A percentile compares a stretch with the other conserved stretches of the same genome.
These are phyloP conservation scores for Dryadula phaetusa DNA, from an alignment of 2,888 invertebrate species.

Conservation along the genomic window DNA sequence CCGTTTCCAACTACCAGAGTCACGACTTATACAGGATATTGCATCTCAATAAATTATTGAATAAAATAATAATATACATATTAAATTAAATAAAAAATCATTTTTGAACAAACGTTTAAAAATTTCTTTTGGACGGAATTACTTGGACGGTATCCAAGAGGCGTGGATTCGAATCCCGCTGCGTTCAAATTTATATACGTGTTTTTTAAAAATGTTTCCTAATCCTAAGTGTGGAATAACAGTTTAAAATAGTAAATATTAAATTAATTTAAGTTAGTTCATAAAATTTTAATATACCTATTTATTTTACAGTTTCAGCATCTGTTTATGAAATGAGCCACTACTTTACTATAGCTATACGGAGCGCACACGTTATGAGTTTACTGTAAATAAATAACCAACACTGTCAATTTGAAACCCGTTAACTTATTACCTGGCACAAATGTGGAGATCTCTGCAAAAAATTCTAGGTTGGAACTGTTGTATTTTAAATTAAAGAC, in stretches of 20 bases:
- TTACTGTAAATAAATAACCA: constrained; percentile 15
- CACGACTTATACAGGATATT: constrained; percentile 9
- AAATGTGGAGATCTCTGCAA: constrained; percentile 31
- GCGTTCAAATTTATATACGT: no score
- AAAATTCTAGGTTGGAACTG: constrained; percentile 25
- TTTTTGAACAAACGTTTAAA: no score
- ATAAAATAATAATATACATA: background rate
- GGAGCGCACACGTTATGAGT: background rate
- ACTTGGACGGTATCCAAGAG: no score
- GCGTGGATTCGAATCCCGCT: no score
- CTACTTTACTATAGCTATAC: background rate
- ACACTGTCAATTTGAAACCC: constrained; percentile 3
- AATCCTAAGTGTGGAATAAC: no score
- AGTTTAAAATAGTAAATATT: no score
- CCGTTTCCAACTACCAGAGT: background rate
- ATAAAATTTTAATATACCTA: background rate
- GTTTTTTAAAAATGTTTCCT: no score
- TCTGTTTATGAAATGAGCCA: background rate
- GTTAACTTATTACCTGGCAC: constrained; percentile 32
- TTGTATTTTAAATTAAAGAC: constrained; percentile 13
- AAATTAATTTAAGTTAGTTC: no score
- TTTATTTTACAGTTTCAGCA: background rate
- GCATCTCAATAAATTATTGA: background rate
- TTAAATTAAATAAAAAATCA: background rate
- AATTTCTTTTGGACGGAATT: no score